Evolutionary conservation across 64 coral and sea anemone genomes (phyloP).

Genomic region (Stichodactyla mertensii): DNA sequence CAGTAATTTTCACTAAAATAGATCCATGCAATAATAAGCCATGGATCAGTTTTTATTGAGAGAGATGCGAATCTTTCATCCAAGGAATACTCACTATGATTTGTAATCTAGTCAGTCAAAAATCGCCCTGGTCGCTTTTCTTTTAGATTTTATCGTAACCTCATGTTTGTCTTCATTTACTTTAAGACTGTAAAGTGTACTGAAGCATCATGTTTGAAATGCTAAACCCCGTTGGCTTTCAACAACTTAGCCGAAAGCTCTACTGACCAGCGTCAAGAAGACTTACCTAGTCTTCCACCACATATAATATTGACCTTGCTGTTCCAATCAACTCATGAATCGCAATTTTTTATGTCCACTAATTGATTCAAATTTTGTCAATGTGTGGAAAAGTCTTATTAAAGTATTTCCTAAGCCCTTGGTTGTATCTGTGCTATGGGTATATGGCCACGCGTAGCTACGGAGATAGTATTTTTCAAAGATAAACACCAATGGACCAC

Average conservation of each 20-base stretch:
- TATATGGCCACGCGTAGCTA: neutral
- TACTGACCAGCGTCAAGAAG: neutral
- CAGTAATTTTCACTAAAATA: slow-evolving; percentile 12
- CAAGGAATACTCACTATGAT: neutral
- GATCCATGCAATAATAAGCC: neutral
- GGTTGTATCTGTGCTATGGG: neutral
- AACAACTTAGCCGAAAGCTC: slow-evolving; percentile 18
- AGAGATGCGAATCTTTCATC: neutral
- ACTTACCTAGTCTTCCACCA: neutral
- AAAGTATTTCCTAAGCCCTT: slow-evolving; percentile 9
- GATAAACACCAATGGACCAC: slow-evolving; percentile 44
- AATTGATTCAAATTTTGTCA: slow-evolving; percentile 2
- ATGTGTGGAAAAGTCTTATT: slow-evolving; percentile 7
- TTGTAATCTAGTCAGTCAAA: neutral
- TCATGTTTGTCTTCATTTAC: slow-evolving; percentile 28
- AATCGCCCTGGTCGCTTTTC: slow-evolving; percentile 11
- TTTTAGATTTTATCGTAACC: slow-evolving; percentile 24
- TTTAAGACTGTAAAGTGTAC: slow-evolving; percentile 32
- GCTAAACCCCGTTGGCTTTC: slow-evolving; percentile 27
- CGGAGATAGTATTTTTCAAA: neutral
- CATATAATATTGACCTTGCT: slow-evolving; percentile 5
- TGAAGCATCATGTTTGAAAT: slow-evolving; percentile 20
- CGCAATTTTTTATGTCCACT: neutral
- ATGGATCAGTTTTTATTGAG: slow-evolving; percentile 2
- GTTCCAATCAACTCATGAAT: slow-evolving; percentile 14